Conservation (phyloP, 2,888 invertebrate genomes). For the Cataglyphis albicans region DNA sequence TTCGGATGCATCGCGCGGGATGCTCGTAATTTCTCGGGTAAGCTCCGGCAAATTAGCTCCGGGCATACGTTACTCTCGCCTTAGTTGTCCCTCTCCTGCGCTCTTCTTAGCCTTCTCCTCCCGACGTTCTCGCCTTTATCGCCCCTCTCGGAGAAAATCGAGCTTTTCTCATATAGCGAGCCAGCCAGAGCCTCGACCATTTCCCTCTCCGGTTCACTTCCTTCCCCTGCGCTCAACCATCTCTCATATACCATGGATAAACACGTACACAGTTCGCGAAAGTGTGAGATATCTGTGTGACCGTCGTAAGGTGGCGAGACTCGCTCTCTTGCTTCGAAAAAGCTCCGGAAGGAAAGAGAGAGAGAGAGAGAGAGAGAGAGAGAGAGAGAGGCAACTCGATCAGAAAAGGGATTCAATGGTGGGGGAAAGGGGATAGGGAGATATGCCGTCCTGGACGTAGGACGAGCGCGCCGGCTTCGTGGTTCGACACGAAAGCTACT, state of each 20-base stretch:
- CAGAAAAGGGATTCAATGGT: slow-evolving; percentile 12
- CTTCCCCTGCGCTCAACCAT: slow-evolving; percentile 30
- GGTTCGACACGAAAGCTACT: slow-evolving; percentile 64
- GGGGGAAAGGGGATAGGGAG: slow-evolving; percentile 12
- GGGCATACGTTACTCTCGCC: slow-evolving; percentile 83
- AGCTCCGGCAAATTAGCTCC: slow-evolving; percentile 84
- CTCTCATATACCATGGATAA: slow-evolving; percentile 48
- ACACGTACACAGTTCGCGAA: slow-evolving; percentile 45
- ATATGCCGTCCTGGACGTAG: slow-evolving; percentile 47
- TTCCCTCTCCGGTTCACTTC: slow-evolving; percentile 28
- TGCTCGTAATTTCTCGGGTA: slow-evolving; percentile 82
- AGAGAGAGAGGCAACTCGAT: neutral
- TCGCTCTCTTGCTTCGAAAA: slow-evolving; percentile 64
- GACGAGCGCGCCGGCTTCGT: slow-evolving; percentile 55
- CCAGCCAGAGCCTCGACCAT: slow-evolving; percentile 33
- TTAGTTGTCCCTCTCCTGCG: slow-evolving; percentile 62
- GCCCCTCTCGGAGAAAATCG: slow-evolving; percentile 52
- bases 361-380: slow-evolving; percentile 62
- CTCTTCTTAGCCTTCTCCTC: slow-evolving; percentile 47
- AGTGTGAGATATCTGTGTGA: slow-evolving; percentile 35
- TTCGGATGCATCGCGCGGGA: slow-evolving; percentile 81
- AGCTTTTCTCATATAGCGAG: slow-evolving; percentile 54
- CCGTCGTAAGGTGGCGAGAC: slow-evolving; percentile 55
- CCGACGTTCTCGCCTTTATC: slow-evolving; percentile 34
- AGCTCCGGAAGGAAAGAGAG: slow-evolving; percentile 69